Conservation (phyloP, 2,888 invertebrate species). For the Apomyelois bistriatella region DNA sequence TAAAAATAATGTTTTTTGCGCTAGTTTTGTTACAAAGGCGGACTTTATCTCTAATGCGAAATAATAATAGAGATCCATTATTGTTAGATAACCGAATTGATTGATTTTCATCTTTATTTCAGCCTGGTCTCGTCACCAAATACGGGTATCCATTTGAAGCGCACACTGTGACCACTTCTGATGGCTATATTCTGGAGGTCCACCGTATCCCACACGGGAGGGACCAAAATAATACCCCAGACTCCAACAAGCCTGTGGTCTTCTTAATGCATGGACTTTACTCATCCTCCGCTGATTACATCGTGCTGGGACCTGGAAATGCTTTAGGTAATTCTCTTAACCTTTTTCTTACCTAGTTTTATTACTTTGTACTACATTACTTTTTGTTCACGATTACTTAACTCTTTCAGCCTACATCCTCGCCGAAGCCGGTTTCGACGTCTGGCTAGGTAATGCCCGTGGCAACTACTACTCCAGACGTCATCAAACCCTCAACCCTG, state of each 20-base stretch:
- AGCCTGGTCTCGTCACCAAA: constrained; percentile 48
- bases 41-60: too few relatives aligned
- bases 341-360: too few relatives aligned
- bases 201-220: constrained; percentile 52
- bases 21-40: too few relatives aligned
- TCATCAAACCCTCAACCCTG: constrained; percentile 37
- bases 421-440: constrained; percentile 83
- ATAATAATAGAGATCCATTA: too few relatives aligned
- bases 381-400: too few relatives aligned
- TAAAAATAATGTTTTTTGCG: too few relatives aligned
- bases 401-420: constrained; percentile 58
- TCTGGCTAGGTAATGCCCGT: constrained; percentile 89
- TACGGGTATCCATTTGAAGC: constrained; percentile 51
- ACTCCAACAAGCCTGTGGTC: constrained; percentile 30
- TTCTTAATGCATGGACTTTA: constrained; percentile 50
- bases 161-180: constrained; percentile 40
- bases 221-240: constrained; percentile 30
- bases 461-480: constrained; percentile 83
- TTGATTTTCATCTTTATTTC: constrained; percentile 7
- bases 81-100: too few relatives aligned
- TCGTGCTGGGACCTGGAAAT: constrained; percentile 40
- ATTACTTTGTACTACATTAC: too few relatives aligned
- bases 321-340: constrained; percentile 37
- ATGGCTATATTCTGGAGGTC: constrained; percentile 47
- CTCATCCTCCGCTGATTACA: constrained; percentile 50